Base-by-base conservation (phyloP, 1,140 invertebrate genomes). In the Polyergus mexicanus region DNA sequence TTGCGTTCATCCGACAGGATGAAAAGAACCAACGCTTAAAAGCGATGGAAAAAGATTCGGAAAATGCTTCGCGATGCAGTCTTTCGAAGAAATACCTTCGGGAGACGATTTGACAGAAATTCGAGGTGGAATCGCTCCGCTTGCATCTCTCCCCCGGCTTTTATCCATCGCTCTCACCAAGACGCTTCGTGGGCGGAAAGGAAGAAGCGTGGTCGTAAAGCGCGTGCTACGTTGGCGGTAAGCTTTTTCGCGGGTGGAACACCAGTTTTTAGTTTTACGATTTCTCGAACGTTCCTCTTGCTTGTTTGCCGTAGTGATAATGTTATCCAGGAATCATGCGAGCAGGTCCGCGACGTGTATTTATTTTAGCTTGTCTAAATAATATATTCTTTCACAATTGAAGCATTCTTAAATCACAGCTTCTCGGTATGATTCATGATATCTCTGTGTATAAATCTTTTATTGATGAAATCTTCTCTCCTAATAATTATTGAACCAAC, bases 211-310 rank as follows among this genome's bases (percentile, higher is more conserved):
- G 47, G n/a, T 65, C 65, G 83, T 88, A 89, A 89, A 89, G 68
- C 13, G 22, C 56, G 65, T 32, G 84, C n/a, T 56, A 41, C 60
- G 77, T 84, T 38, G 71, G 62, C 65, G 60, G 69, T 38, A 62
- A 75, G 76, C 85, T 83, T 69, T 62, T 19, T 44, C 65, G 58
- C 71, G 74, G 28, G 32, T 68, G 62, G 44, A 75, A 77, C 83
- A 66, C 38, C 63, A 77, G 69, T 75, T 84, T 88, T 69, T 69
- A 69, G 56, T 80, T 87, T 87, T 75, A 69, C 83, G 84, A 68
- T 68, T 63, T 47, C 28, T 86, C 65, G 11, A 22, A 47, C 28
- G 25, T 47, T 66, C n/a, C 80, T 68, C 51, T n/a, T 16, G 51
- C 54, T 65, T 77, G 47, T 58, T 56, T 32, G 32, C 54, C 63